A percentile compares a stretch with the other conserved stretches of the same genome.
Evolutionary conservation across 2,113 vertebrate species (phyloP).

Genomic region (Thamnaconus septentrionalis): DNA sequence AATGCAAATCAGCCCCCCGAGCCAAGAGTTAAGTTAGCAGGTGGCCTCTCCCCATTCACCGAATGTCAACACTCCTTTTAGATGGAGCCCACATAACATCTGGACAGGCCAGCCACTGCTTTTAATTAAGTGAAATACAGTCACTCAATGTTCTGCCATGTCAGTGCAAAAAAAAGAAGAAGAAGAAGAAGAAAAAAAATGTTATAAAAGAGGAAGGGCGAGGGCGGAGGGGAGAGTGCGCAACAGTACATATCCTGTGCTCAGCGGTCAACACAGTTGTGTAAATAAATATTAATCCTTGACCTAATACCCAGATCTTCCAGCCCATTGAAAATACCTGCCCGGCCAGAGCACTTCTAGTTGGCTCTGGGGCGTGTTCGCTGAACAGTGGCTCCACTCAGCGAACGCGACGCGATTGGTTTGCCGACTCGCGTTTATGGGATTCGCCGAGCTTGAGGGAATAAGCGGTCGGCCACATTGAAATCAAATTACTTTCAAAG

Average conservation of each 20-base stretch:
- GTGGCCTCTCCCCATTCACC: constrained; percentile 88
- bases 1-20: constrained; percentile 88
- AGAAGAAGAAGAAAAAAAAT: too few relatives aligned
- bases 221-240: constrained; percentile 47
- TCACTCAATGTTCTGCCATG: constrained; percentile 77
- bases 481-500: too few relatives aligned
- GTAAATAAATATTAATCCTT: constrained; percentile 82
- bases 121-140: constrained; percentile 89
- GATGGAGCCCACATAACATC: constrained; percentile 83
- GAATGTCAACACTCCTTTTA: constrained; percentile 85
- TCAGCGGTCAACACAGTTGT: constrained; percentile 76
- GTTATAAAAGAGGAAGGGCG: constrained; percentile 41
- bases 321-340: constrained; percentile 65
- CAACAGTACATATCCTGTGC: constrained; percentile 77
- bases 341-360: constrained; percentile 38
- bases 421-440: constrained; percentile 10
- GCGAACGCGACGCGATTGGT: too few relatives aligned
- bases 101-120: constrained; percentile 81
- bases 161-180: constrained; percentile 67
- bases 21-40: constrained; percentile 90
- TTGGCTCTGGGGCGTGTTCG: constrained; percentile 8
- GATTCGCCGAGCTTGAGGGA: constrained; percentile 27
- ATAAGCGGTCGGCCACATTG: neutral
- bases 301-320: constrained; percentile 78
- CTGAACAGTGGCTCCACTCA: too few relatives aligned